These are phyloP conservation scores for Orgyia antiqua DNA, from an alignment of 2,888 invertebrate species.

Conservation along the genomic window DNA sequence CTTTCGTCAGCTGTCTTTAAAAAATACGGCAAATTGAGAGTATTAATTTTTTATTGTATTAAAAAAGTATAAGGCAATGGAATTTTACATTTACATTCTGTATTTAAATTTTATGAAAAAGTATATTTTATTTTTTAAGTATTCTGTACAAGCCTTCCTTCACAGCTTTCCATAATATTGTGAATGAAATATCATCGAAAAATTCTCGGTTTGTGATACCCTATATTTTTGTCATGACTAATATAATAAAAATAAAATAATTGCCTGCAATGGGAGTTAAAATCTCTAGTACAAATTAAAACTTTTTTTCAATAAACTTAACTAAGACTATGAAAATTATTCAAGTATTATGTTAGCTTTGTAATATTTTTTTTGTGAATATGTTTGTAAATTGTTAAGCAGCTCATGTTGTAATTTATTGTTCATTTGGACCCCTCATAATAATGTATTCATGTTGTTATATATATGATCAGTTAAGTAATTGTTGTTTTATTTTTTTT, in stretches of 20 bases:
- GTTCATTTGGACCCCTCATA: constrained; percentile 21
- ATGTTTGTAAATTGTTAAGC: constrained; percentile 31
- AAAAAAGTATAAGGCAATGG: too few species aligned
- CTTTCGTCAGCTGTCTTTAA: not conserved
- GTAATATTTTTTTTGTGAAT: constrained; percentile 29
- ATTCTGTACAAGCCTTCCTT: too few species aligned
- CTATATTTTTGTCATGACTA: too few species aligned
- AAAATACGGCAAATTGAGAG: not conserved
- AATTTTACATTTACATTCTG: too few species aligned
- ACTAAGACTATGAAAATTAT: constrained; percentile 9
- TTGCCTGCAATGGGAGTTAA: not conserved
- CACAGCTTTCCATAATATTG: too few species aligned
- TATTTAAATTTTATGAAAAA: too few species aligned
- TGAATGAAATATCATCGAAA: too few species aligned
- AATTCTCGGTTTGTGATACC: too few species aligned
- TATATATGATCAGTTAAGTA: constrained; percentile 24
- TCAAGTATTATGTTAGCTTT: constrained; percentile 33
- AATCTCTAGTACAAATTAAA: constrained; percentile 23
- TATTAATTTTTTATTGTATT: too few species aligned
- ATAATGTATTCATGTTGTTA: constrained; percentile 25
- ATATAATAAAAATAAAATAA: too few species aligned
- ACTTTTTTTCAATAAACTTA: constrained; percentile 18
- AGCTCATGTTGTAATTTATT: constrained; percentile 36
- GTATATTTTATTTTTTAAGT: too few species aligned
- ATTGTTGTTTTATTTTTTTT: constrained; percentile 12